Evolutionary conservation across 2,113 vertebrate genomes (phyloP).

Genomic region (Pteronura brasiliensis): DNA sequence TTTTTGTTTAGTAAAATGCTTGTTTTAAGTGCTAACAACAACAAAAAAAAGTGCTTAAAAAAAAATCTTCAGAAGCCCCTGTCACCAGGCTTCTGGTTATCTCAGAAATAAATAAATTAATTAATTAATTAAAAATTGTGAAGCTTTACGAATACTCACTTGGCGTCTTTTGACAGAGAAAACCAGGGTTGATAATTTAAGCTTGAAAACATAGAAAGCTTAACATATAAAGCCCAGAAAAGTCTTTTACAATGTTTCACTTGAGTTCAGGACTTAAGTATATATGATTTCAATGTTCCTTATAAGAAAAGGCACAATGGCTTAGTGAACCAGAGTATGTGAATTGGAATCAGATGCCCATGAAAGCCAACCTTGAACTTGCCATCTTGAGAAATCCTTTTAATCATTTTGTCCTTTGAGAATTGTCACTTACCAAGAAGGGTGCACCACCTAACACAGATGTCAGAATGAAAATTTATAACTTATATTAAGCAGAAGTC

Average conservation of each 20-base stretch:
- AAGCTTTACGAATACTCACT: background rate
- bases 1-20: background rate
- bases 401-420: constrained; percentile 17
- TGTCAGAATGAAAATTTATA: background rate
- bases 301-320: background rate
- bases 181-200: constrained; percentile 39
- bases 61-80: background rate
- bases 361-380: constrained; percentile 35
- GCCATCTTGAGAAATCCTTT: constrained; percentile 40
- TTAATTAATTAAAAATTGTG: background rate
- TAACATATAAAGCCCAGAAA: constrained; percentile 21
- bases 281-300: constrained; percentile 1
- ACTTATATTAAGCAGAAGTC: constrained; percentile 30
- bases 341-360: background rate
- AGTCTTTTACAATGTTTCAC: constrained; percentile 1
- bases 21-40: background rate
- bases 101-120: background rate
- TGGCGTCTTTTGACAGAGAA: constrained; percentile 24
- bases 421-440: background rate
- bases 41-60: background rate
- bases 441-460: background rate
- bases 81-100: background rate
- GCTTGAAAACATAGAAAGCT: constrained; percentile 41
- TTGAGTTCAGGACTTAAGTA: constrained; percentile 8
- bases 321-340: background rate